These are phyloP conservation scores for Sceliomorpha sp. DNA, from an alignment of 2,888 invertebrate genomes.

Conservation along the genomic window DNA sequence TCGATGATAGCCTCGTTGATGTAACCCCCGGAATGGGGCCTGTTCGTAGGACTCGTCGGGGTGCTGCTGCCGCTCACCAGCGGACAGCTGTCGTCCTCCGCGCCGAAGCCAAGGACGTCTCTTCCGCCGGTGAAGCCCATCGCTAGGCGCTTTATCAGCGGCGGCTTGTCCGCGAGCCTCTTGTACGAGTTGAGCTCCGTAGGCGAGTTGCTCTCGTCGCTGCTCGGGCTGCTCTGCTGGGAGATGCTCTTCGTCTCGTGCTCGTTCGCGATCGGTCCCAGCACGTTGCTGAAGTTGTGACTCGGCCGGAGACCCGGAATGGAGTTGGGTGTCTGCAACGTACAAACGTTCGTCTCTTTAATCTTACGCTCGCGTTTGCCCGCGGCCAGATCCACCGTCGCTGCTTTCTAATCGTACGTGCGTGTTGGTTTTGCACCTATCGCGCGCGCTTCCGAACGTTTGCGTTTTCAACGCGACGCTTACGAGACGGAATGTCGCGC, in stretches of 20 bases:
- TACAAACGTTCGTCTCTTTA: too few relatives aligned
- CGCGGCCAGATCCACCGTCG: too few relatives aligned
- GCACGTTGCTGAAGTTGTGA: constrained; percentile 82
- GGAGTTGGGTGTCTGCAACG: constrained; percentile 84
- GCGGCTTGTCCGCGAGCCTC: constrained; percentile 90
- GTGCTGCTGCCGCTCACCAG: constrained; percentile 87
- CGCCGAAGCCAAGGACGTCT: constrained; percentile 79
- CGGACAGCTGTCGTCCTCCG: constrained; percentile 88
- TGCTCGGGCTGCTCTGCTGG: constrained; percentile 85
- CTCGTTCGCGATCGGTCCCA: constrained; percentile 77
- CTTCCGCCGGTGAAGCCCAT: constrained; percentile 85
- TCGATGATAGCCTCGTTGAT: constrained; percentile 90
- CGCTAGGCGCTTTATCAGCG: constrained; percentile 88
- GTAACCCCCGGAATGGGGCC: constrained; percentile 89
- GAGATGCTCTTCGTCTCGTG: constrained; percentile 79
- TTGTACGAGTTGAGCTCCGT: constrained; percentile 93
- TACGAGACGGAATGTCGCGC: too few relatives aligned
- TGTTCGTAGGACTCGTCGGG: constrained; percentile 83
- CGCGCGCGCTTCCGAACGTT: too few relatives aligned
- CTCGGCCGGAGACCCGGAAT: constrained; percentile 86
- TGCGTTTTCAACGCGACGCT: too few relatives aligned
- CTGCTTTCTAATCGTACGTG: too few relatives aligned
- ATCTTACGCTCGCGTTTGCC: too few relatives aligned
- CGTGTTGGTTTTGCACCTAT: too few relatives aligned
- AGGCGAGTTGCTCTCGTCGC: constrained; percentile 93